Evolutionary conservation across 30 jellyfish, hydroid and myxozoan species (phyloP), one percentile per base, ranked within the genome.

Genomic region (Pseudorhiza aurosa): DNA sequence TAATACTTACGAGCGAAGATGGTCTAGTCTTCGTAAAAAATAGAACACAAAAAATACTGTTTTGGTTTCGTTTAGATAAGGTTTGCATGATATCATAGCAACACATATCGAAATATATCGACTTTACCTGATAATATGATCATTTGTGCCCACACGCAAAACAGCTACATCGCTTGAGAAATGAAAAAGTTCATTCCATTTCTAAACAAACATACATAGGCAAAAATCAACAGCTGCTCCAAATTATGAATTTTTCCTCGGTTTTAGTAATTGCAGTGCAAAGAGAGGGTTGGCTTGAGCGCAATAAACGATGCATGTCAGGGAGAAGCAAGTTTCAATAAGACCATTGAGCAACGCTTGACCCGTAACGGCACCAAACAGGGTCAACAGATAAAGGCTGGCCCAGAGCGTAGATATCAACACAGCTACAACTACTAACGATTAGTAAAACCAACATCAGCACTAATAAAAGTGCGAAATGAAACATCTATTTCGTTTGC

Each of bases 331-430:
- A 64, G 71, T 11, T 78, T 78, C 90, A 78, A 62, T 78, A 82
- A 60, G 51, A 15, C 77, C 90, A 60, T n/a, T 78, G 90, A 40
- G 75, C 60, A 78, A 25, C 12, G 75, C 21, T 1, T 78, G 90
- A 78, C 90, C 90, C 90, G 90, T 78, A 43, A 78, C 82, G 72
- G 21, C 29, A 71, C 71, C 85, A 45, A 12, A 46, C 42, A 43
- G 28, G 72, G 85, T 51, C 63, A 51, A 71, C n/a, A 71, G 19
- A 25, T 25, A 28, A 68, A 68, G 44, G 40, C 68, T 60, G 8
- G 75, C 75, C 57, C 30, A 30, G 1, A n/a, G n/a, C n/a, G n/a
- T n/a, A n/a, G n/a, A n/a, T n/a, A n/a, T n/a, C n/a, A n/a, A n/a
- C n/a, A n/a, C n/a, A n/a, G n/a, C n/a, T n/a, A n/a, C n/a, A n/a